A percentile compares a stretch with the other conserved stretches of the same genome.
phyloP scores from a whole-genome alignment of 2,797 vertebrate species.

The Premnoplex brunnescens region DNA sequence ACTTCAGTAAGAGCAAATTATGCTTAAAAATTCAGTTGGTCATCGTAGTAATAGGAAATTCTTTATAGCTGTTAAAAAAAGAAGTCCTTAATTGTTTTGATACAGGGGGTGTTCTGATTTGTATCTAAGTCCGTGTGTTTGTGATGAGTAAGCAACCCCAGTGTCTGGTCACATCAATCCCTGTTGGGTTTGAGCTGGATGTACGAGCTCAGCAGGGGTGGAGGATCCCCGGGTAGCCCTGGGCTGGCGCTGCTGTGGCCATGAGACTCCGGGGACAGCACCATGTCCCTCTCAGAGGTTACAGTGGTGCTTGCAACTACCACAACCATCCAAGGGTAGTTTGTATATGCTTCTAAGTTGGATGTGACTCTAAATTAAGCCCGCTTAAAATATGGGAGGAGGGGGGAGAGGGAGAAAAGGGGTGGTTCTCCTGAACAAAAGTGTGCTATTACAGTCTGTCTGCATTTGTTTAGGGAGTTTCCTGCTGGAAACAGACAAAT shows the following conservation, averaged over 20 bases:
- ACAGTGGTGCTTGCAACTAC: background rate
- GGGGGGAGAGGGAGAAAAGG: background rate
- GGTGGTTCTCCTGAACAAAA: background rate
- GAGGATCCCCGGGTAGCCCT: background rate
- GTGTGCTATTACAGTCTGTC: background rate
- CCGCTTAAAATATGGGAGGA: background rate
- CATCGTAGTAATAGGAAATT: background rate
- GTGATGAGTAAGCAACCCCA: background rate
- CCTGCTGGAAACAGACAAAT: background rate
- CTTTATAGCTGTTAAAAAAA: background rate
- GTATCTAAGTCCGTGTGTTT: background rate
- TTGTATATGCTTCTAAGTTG: background rate
- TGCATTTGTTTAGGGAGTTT: background rate
- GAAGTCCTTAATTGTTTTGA: background rate
- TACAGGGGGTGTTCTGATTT: background rate
- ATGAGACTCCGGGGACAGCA: background rate
- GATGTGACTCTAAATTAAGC: background rate
- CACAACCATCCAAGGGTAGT: rapidly evolving
- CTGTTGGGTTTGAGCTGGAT: background rate
- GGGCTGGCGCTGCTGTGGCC: background rate
- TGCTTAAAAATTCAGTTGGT: background rate
- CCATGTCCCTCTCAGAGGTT: background rate
- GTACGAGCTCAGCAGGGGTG: background rate
- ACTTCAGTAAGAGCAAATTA: background rate
- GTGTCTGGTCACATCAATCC: background rate